Evolutionary conservation across 2,888 invertebrate genomes (phyloP).

Genomic region (Eupithecia vulgata): DNA sequence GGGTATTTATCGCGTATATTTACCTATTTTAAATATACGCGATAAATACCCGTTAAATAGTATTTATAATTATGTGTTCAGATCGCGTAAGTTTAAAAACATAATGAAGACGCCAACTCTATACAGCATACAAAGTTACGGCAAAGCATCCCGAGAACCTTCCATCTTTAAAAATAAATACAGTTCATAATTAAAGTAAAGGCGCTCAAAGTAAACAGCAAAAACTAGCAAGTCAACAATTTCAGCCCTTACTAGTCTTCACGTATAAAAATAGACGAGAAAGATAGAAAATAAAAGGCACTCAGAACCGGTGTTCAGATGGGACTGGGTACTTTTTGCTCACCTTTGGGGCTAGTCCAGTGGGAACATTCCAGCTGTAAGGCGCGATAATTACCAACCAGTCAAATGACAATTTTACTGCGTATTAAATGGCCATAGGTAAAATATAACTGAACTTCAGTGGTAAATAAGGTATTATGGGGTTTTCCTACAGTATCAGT

Average conservation of each 20-base stretch:
- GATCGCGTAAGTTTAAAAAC: no score
- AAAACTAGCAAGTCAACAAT: conserved; percentile 31
- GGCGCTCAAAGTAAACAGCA: conserved; percentile 31
- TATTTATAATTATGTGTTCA: no score
- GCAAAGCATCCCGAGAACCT: not conserved
- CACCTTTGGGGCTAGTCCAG: conserved; percentile 40
- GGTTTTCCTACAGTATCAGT: not conserved
- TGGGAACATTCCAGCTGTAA: conserved; percentile 69
- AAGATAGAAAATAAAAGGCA: conserved; percentile 71
- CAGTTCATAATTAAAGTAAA: conserved; percentile 25
- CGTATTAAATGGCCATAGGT: conserved; percentile 1
- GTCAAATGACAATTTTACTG: conserved; percentile 28
- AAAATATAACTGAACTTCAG: not conserved
- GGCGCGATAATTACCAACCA: conserved; percentile 33
- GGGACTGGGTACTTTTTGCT: conserved; percentile 72
- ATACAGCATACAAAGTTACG: not conserved
- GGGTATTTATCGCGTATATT: no score
- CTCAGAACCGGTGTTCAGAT: conserved; percentile 76
- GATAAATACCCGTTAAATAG: no score
- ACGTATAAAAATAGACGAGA: conserved; percentile 67
- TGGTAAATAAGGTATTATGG: not conserved
- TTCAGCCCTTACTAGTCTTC: conserved; percentile 34
- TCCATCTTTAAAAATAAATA: conserved; percentile 28
- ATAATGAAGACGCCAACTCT: not conserved
- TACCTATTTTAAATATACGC: no score